Evolutionary conservation across 2,888 invertebrate species (phyloP).

Genomic region (Drosophila diplacantha): DNA sequence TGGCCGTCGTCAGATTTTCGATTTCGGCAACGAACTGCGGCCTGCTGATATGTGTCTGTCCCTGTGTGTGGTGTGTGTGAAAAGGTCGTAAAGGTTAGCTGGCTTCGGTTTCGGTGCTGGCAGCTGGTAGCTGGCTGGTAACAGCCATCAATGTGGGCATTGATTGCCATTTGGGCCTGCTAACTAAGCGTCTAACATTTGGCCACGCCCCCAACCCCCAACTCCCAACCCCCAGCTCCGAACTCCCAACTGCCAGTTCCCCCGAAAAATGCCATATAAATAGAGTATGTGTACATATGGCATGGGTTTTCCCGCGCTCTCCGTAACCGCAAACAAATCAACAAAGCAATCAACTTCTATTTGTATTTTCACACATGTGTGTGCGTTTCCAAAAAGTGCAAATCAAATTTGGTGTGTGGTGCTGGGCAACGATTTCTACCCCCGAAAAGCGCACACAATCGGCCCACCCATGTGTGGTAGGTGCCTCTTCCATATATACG

Average conservation of each 20-base stretch:
- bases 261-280: conserved; percentile 1
- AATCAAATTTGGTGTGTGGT: conserved; percentile 61
- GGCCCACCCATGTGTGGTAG: conserved; percentile 3
- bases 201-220: conserved; percentile 42
- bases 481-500: background rate
- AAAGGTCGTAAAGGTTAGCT: conserved; percentile 18
- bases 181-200: conserved; percentile 69
- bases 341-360: conserved; percentile 73
- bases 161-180: conserved; percentile 64
- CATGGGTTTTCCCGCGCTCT: conserved; percentile 35
- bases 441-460: conserved; percentile 13
- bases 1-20: conserved; percentile 42
- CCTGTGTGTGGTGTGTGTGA: background rate
- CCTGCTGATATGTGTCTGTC: conserved; percentile 7
- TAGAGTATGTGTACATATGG: conserved; percentile 9
- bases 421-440: conserved; percentile 60
- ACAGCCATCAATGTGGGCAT: conserved; percentile 63
- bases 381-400: conserved; percentile 59
- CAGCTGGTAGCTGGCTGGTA: background rate
- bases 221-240: conserved; percentile 16
- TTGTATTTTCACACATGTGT: conserved; percentile 64
- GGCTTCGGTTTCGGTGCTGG: conserved; percentile 8
- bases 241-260: background rate
- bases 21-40: conserved; percentile 39
- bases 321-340: conserved; percentile 71